phyloP scores from a whole-genome alignment of 2,113 vertebrate genomes.

The Platysteira castanea region DNA sequence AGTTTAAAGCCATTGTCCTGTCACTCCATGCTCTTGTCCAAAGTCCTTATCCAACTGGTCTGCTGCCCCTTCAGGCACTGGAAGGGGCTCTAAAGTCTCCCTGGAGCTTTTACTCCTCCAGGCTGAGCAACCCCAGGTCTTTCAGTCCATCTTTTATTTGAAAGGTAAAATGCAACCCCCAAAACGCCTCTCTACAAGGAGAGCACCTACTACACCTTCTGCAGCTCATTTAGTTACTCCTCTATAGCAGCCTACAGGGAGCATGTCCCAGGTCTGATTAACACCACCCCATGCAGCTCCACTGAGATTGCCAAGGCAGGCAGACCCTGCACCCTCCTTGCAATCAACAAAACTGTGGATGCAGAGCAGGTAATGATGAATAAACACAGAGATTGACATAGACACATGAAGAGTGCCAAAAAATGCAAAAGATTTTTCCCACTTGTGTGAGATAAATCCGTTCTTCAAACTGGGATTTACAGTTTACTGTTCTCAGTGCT shows the following conservation, averaged over 20 bases:
- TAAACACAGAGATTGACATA: background rate
- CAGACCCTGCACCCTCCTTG: background rate
- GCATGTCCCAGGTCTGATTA: background rate
- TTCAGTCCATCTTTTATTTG: background rate
- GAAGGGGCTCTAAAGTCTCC: background rate
- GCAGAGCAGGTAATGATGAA: background rate
- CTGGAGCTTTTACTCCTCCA: background rate
- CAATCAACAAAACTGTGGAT: background rate
- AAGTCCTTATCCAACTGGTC: background rate
- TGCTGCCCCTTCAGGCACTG: background rate
- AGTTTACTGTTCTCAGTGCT: background rate
- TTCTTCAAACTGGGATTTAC: background rate
- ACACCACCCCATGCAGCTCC: background rate
- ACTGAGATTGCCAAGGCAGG: background rate
- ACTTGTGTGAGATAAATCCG: background rate
- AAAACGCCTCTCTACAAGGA: background rate
- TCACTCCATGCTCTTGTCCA: background rate
- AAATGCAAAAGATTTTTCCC: background rate
- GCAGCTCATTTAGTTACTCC: background rate
- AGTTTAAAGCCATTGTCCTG: background rate
- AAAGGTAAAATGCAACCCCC: background rate
- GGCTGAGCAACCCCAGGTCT: background rate
- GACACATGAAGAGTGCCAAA: fast-evolving
- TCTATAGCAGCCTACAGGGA: background rate
- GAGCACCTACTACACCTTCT: background rate